A percentile compares a stretch with the other conserved stretches of the same genome.
Evolutionary conservation across 2,888 invertebrate genomes (phyloP).

Genomic region (Macaria notata): DNA sequence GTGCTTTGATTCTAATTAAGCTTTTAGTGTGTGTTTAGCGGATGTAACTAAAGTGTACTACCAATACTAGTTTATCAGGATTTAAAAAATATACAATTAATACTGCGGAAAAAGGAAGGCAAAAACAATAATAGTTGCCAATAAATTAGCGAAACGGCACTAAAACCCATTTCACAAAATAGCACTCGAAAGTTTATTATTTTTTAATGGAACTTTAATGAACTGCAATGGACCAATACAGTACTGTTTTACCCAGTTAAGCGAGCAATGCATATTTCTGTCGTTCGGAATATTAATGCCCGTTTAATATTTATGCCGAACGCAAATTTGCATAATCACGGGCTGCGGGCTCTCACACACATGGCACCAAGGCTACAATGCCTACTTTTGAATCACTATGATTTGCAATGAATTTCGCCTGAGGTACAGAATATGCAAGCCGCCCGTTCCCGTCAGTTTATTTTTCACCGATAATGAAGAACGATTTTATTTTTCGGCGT

Average conservation of each 20-base stretch:
- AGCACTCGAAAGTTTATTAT: constrained; percentile 18
- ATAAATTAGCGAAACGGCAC: constrained; percentile 15
- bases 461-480: constrained; percentile 41
- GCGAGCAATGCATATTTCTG: constrained; percentile 76
- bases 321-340: constrained; percentile 80
- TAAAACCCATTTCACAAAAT: constrained; percentile 11
- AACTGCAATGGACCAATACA: constrained; percentile 51
- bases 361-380: constrained; percentile 33
- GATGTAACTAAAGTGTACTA: no score
- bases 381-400: constrained; percentile 64
- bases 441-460: constrained; percentile 37
- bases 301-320: constrained; percentile 81
- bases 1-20: no score
- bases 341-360: constrained; percentile 66
- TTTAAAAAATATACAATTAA: no score
- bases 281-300: constrained; percentile 79
- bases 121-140: no score
- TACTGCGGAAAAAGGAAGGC: no score
- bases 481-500: constrained; percentile 24
- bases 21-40: no score
- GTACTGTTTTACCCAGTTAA: constrained; percentile 62
- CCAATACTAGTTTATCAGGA: no score
- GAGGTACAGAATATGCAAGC: constrained; percentile 44
- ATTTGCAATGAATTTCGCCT: constrained; percentile 70
- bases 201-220: constrained; percentile 47